Percentiles rank a stretch among this genome's conserved stretches.
These are phyloP conservation scores for Avahi laniger DNA, from an alignment of 2,797 vertebrate species.

Conservation along the genomic window DNA sequence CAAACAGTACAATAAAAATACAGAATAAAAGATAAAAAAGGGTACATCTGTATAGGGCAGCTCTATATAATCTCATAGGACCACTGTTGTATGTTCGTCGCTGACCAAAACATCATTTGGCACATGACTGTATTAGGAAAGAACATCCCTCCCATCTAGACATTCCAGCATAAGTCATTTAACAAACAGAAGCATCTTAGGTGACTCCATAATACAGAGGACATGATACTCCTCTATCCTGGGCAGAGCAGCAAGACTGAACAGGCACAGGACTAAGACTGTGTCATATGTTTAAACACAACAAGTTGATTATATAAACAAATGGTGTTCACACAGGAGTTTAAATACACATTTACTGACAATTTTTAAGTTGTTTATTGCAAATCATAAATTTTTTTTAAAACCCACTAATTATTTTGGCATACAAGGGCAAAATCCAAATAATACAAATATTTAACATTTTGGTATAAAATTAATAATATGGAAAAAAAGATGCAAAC, in stretches of 20 bases:
- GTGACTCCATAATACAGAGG: background rate
- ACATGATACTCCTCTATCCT: background rate
- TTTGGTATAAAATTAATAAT: conserved; percentile 84
- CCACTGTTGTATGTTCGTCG: background rate
- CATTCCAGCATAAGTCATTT: background rate
- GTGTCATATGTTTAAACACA: background rate
- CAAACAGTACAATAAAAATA: background rate
- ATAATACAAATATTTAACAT: conserved; percentile 85
- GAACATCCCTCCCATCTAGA: background rate
- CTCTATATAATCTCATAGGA: background rate
- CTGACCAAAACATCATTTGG: background rate
- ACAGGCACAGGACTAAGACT: conserved; percentile 22
- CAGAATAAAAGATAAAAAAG: background rate
- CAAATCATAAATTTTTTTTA: conserved; percentile 81
- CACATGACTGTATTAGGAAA: background rate
- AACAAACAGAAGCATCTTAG: background rate
- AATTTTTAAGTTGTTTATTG: conserved; percentile 83
- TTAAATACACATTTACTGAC: conserved; percentile 26
- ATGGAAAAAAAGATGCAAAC: conserved; percentile 82
- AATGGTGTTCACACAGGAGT: background rate
- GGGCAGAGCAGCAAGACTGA: background rate
- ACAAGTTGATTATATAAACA: background rate
- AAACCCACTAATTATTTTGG: conserved; percentile 78
- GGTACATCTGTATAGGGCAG: background rate
- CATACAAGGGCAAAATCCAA: conserved; percentile 80